A percentile compares a stretch with the other conserved stretches of the same genome.
phyloP scores from a whole-genome alignment of 2,888 invertebrate species.

The Anodontia alba region DNA sequence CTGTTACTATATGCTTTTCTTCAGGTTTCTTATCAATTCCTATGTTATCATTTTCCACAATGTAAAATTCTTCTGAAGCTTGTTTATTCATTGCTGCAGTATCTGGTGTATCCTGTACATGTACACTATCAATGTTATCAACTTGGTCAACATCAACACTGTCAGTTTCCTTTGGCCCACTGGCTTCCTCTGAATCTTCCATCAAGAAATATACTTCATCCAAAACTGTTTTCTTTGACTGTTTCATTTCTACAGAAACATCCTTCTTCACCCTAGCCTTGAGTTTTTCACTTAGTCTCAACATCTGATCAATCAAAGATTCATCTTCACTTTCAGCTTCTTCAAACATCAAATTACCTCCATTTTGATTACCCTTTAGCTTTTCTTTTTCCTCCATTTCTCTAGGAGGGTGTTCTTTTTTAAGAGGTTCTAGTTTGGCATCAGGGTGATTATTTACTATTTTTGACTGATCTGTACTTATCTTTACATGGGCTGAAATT shows the following conservation, averaged over 20 bases:
- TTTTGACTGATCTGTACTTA: not conserved
- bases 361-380: not conserved
- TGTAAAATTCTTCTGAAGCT: not conserved
- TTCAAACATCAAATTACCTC: conserved; percentile 23
- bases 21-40: not conserved
- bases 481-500: not conserved
- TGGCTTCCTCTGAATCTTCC: not conserved
- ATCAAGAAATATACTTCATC: not conserved
- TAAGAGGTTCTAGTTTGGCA: not conserved
- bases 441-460: not conserved
- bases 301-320: conserved; percentile 45
- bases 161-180: not conserved
- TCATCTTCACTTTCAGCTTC: conserved; percentile 48
- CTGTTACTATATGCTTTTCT: too few relatives aligned
- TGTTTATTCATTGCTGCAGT: not conserved
- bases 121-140: not conserved
- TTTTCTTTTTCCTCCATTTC: not conserved
- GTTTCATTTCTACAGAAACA: not conserved
- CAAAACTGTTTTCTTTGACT: not conserved
- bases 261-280: conserved; percentile 15
- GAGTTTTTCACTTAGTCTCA: conserved; percentile 53
- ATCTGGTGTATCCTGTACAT: not conserved
- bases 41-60: not conserved
- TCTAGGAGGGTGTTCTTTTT: not conserved
- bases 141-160: not conserved